Base-by-base conservation (phyloP, 2,113 vertebrate species). In the Rhadina sibilatrix region DNA sequence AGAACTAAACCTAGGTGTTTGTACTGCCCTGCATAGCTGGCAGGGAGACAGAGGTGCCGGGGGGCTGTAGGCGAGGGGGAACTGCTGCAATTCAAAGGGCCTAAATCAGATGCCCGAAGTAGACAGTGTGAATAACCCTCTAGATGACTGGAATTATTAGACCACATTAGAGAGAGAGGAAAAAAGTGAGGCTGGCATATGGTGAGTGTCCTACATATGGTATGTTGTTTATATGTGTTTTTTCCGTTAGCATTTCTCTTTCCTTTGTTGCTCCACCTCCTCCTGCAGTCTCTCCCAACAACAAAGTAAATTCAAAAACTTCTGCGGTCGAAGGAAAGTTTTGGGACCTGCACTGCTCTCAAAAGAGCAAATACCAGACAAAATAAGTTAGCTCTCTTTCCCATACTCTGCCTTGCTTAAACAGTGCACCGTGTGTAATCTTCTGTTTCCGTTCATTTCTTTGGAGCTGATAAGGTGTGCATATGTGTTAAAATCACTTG, bases 171-270 rank as follows among this genome's bases (percentile, higher is more conserved):
- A 95, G 64, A 82, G 64, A 79, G 66, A 60, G 49, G 28, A 91
- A 96, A 96, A 89, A 90, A 93, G 76, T 93, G 71, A 94, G 82
- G 63, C 83, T 94, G 96, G 88, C 92, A 93, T 93, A 95, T 96
- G 96, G 90, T 78, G 79, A 92, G 52, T 78, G 90, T 96, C 94
- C 71, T 92, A 65, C 90, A 92, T 96, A 96, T 95, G 95, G 87
- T 90, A 88, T 80, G 52, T 91, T 97, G 92, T 95, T 96, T 96
- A 90, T 91, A 64, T 92, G 79, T 93, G 66, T 92, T 96, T 95
- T 94, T 92, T 96, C 90, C 60, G 33, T 89, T 96, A 96, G 83
- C 68, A 79, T 96, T 96, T 96, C 90, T 94, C 79, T 86, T 96
- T 91, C 74, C 42, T 87, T 96, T 96, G 85, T 86, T 93, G 65